A percentile compares a stretch with the other conserved stretches of the same genome.
Evolutionary conservation across 2,888 invertebrate genomes (phyloP).

Genomic region (Holacanthella duospinosa): DNA sequence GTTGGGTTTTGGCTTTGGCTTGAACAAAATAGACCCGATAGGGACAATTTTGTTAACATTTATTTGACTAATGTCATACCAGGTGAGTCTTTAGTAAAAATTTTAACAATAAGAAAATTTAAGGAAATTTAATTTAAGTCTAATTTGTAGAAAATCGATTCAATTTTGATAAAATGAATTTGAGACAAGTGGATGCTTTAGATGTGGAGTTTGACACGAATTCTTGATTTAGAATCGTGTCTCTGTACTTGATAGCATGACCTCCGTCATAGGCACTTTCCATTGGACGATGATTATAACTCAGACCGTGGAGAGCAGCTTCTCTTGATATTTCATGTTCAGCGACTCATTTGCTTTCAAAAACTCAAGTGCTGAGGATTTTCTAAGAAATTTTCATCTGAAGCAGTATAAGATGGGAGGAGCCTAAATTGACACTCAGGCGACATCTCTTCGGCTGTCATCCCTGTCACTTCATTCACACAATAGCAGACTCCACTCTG

Average conservation of each 20-base stretch:
- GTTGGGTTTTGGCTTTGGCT: conserved; percentile 47
- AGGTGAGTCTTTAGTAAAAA: too few relatives aligned
- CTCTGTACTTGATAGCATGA: conserved; percentile 10
- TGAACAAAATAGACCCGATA: conserved; percentile 45
- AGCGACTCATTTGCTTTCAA: conserved; percentile 29
- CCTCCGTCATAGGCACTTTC: conserved; percentile 26
- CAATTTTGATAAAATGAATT: conserved; percentile 11
- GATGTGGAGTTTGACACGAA: conserved; percentile 42
- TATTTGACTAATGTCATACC: conserved; percentile 42
- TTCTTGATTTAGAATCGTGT: neutral
- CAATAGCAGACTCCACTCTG: conserved; percentile 36
- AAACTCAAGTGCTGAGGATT: conserved; percentile 23
- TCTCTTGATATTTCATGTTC: conserved; percentile 16
- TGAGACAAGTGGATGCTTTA: conserved; percentile 29
- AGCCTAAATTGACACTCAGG: conserved; percentile 31
- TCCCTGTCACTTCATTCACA: conserved; percentile 31
- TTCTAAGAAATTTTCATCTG: conserved; percentile 11
- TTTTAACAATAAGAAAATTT: too few relatives aligned
- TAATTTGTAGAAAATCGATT: conserved; percentile 4
- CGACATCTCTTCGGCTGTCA: conserved; percentile 24
- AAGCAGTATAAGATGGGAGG: conserved; percentile 30
- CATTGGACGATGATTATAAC: neutral
- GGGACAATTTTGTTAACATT: conserved; percentile 43
- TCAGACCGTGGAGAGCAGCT: conserved; percentile 27
- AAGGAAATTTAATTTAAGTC: neutral